Conservation (phyloP, 2,113 vertebrate genomes). For the Bos javanicus region DNA sequence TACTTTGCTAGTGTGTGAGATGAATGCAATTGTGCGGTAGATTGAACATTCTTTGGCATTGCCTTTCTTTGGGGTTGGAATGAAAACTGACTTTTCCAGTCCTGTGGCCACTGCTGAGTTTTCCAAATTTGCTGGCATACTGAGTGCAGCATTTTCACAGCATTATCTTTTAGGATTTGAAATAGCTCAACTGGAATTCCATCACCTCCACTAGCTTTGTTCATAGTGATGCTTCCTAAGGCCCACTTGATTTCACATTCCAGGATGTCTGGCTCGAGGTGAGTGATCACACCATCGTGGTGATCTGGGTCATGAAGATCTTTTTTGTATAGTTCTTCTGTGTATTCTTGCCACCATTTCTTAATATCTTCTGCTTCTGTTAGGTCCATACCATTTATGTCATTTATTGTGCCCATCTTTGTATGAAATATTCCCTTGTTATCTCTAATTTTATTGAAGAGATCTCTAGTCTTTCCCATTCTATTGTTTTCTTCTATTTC, state of each 20-base stretch:
- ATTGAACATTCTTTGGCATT: not conserved
- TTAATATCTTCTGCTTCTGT: not conserved
- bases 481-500: not conserved
- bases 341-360: not conserved
- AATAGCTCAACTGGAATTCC: not conserved
- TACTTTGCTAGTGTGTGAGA: not conserved
- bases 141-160: not conserved
- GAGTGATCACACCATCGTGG: not conserved
- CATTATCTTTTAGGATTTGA: not conserved
- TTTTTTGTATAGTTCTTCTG: not conserved
- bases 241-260: not conserved
- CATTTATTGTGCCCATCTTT: not conserved
- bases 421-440: not conserved
- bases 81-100: not conserved
- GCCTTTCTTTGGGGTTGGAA: not conserved
- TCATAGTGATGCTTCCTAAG: not conserved
- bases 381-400: not conserved
- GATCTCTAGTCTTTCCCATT: not conserved
- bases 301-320: not conserved
- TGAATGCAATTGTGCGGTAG: not conserved
- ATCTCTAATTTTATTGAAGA: not conserved
- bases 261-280: not conserved
- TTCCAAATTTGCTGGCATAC: not conserved
- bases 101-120: not conserved
- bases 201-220: not conserved